phyloP scores from a whole-genome alignment of 2,888 invertebrate species.

The Eudemis profundana region DNA sequence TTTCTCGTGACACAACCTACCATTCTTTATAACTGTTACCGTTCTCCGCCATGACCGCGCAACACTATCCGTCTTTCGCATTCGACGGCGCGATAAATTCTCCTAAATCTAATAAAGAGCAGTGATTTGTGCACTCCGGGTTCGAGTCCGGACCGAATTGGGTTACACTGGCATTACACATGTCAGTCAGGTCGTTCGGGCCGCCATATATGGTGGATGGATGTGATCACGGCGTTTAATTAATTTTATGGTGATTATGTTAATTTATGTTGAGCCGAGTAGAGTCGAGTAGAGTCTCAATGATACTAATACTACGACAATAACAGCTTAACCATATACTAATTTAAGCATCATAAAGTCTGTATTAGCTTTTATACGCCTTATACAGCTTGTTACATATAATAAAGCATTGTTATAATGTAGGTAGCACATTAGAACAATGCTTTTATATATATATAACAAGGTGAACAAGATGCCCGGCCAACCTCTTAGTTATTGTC shows the following conservation, averaged over 20 bases:
- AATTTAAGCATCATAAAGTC: no score
- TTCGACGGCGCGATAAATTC: conserved; percentile 62
- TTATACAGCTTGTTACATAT: no score
- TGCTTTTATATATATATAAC: no score
- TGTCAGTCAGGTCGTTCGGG: conserved; percentile 31
- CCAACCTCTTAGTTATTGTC: no score
- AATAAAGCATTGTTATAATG: no score
- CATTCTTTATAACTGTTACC: neutral
- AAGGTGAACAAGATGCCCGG: no score
- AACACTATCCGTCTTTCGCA: conserved; percentile 55
- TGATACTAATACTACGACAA: no score
- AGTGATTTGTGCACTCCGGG: conserved; percentile 60
- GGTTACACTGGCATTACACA: conserved; percentile 31
- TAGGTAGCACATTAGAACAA: no score
- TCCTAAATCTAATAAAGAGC: conserved; percentile 61
- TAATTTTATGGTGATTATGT: neutral
- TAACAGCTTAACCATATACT: no score
- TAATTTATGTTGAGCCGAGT: neutral
- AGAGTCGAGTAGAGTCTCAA: no score
- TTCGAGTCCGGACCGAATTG: conserved; percentile 44
- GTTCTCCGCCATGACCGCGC: conserved; percentile 1
- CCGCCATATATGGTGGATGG: neutral
- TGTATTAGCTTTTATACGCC: no score
- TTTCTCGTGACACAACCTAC: no score
- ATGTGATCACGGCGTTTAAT: neutral